A percentile compares a stretch with the other conserved stretches of the same genome.
phyloP scores from a whole-genome alignment of 2,797 vertebrate species.

The Uromys caudimaculatus region DNA sequence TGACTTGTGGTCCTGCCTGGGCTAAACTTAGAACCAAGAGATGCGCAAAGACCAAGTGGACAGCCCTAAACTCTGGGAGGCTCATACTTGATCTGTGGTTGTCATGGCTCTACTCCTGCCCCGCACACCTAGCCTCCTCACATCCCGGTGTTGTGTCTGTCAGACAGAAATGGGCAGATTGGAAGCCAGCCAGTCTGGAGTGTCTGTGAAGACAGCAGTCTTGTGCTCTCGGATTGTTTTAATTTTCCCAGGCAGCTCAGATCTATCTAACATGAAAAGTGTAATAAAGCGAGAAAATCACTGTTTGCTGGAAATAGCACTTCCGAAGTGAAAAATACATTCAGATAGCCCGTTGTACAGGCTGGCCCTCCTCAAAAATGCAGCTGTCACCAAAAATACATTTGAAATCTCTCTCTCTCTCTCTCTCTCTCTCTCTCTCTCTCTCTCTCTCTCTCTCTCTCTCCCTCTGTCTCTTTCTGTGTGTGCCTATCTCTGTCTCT shows the following conservation, averaged over 20 bases:
- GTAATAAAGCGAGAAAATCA: slow-evolving; percentile 70
- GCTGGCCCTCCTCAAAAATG: slow-evolving; percentile 76
- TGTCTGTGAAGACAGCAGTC: slow-evolving; percentile 55
- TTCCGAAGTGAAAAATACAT: slow-evolving; percentile 76
- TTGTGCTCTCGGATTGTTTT: slow-evolving; percentile 65
- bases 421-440: not conserved
- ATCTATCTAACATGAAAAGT: slow-evolving; percentile 72
- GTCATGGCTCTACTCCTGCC: no score
- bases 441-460: not conserved
- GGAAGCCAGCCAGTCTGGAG: slow-evolving; percentile 34
- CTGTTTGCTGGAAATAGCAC: slow-evolving; percentile 71
- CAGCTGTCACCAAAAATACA: slow-evolving; percentile 80
- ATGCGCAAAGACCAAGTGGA: not conserved
- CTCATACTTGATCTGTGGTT: not conserved
- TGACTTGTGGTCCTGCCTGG: not conserved
- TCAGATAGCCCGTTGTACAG: slow-evolving; percentile 72
- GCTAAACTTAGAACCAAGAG: not conserved
- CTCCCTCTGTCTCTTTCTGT: not conserved
- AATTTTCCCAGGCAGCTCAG: slow-evolving; percentile 66
- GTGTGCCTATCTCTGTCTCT: not conserved
- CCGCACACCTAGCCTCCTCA: not conserved
- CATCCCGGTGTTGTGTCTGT: not conserved
- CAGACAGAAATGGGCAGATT: not conserved
- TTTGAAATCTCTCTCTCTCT: slow-evolving; percentile 44
- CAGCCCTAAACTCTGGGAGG: not conserved